Evolutionary conservation across 2,113 vertebrate species (phyloP).

Genomic region (Oncorhynchus masou): DNA sequence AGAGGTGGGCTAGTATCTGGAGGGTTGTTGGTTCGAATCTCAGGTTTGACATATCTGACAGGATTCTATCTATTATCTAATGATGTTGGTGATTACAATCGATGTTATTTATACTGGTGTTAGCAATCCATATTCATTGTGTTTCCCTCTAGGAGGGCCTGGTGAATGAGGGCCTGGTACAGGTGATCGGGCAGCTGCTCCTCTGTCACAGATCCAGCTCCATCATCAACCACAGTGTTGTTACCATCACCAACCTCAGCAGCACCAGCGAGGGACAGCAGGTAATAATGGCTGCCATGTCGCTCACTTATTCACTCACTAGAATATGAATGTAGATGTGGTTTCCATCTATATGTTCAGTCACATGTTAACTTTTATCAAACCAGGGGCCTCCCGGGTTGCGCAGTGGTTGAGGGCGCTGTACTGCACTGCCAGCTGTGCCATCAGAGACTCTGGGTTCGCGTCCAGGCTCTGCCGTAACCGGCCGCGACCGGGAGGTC

Average conservation of each 20-base stretch:
- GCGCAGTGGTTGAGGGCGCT: no score
- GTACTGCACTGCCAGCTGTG: no score
- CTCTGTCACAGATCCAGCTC: constrained; percentile 54
- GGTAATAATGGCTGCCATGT: constrained; percentile 27
- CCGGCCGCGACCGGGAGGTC: no score
- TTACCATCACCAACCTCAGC: constrained; percentile 68
- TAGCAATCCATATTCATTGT: background rate
- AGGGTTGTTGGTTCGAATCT: no score
- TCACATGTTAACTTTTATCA: background rate
- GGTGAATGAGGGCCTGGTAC: constrained; percentile 65
- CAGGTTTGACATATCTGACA: background rate
- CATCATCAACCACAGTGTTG: constrained; percentile 62
- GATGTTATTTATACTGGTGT: no score
- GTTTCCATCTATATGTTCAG: no score
- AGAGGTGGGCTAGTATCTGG: no score
- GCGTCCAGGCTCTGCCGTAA: no score
- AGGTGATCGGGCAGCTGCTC: constrained; percentile 68
- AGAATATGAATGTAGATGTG: background rate
- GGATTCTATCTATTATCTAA: background rate
- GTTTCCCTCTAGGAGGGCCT: constrained; percentile 64
- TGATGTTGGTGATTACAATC: background rate
- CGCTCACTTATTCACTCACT: background rate
- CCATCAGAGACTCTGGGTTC: no score
- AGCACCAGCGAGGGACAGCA: constrained; percentile 51
- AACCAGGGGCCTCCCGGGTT: no score